A percentile compares a stretch with the other conserved stretches of the same genome.
Evolutionary conservation across 2,888 invertebrate species (phyloP).

Genomic region (Scrobipalpa costella): DNA sequence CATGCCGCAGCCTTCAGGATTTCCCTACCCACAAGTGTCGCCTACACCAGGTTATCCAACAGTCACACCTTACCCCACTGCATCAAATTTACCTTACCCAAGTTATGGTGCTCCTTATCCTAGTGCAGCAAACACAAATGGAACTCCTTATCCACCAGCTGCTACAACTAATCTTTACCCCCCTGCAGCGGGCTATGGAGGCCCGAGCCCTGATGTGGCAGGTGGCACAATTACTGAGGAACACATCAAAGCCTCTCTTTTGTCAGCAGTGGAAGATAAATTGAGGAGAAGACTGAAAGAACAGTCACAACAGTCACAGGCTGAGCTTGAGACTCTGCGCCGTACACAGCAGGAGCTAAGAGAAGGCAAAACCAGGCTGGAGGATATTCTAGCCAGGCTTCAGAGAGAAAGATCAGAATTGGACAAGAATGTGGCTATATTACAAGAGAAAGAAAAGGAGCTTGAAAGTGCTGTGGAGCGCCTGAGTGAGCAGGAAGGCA

Average conservation of each 20-base stretch:
- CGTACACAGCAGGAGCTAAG: constrained; percentile 93
- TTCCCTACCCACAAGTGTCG: constrained; percentile 58
- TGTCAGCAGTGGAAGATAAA: constrained; percentile 98
- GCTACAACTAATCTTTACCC: constrained; percentile 57
- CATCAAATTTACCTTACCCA: constrained; percentile 77
- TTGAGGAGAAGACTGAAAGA: constrained; percentile 92
- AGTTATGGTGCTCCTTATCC: constrained; percentile 71
- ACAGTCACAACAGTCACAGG: constrained; percentile 94
- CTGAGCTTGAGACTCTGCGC: constrained; percentile 93
- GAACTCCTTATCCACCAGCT: constrained; percentile 54
- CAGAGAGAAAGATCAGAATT: constrained; percentile 90
- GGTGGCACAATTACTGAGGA: constrained; percentile 96
- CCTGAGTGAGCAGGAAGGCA: constrained; percentile 88
- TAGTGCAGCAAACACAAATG: constrained; percentile 58
- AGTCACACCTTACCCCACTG: constrained; percentile 68
- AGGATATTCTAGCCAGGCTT: constrained; percentile 88
- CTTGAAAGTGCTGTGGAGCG: constrained; percentile 89
- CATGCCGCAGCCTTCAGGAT: constrained; percentile 73
- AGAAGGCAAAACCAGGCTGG: constrained; percentile 91
- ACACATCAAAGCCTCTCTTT: constrained; percentile 95
- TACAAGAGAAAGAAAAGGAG: constrained; percentile 94
- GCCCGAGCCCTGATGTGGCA: constrained; percentile 64
- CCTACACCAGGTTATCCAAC: constrained; percentile 61
- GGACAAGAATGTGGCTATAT: constrained; percentile 89
- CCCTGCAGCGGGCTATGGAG: constrained; percentile 50